Conservation (phyloP, 1,140 invertebrate genomes). For the Helicoverpa armigera region DNA sequence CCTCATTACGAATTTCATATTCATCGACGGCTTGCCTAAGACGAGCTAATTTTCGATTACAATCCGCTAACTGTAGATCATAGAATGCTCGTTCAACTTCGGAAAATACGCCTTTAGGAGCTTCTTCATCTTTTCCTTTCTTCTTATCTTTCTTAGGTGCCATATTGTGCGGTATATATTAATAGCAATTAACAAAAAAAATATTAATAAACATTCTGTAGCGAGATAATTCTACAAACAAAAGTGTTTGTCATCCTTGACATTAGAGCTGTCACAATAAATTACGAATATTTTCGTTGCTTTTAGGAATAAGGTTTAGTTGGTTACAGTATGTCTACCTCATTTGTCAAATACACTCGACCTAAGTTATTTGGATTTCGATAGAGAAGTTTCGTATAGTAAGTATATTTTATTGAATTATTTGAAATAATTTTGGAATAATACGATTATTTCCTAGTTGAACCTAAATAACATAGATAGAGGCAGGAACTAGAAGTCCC, state of each 20-base stretch:
- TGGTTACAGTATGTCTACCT: too few species aligned
- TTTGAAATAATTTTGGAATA: too few species aligned
- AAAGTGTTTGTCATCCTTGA: not conserved
- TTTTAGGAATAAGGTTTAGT: too few species aligned
- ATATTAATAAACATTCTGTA: not conserved
- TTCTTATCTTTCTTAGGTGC: slow-evolving; percentile 83
- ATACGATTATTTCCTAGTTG: too few species aligned
- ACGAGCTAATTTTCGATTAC: slow-evolving; percentile 91
- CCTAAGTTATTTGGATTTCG: too few species aligned
- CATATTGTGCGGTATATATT: slow-evolving; percentile 68
- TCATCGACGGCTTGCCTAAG: slow-evolving; percentile 90
- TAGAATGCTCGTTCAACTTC: slow-evolving; percentile 91
- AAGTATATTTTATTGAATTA: too few species aligned
- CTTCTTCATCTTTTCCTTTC: slow-evolving; percentile 50
- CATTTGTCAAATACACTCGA: too few species aligned
- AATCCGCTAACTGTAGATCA: slow-evolving; percentile 93
- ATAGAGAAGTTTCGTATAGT: too few species aligned
- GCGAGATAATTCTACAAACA: not conserved
- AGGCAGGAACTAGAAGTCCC: too few species aligned
- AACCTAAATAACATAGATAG: too few species aligned
- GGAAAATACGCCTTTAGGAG: slow-evolving; percentile 79
- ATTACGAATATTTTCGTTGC: too few species aligned
- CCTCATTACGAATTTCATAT: slow-evolving; percentile 90
- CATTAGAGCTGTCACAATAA: not conserved
- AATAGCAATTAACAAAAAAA: not conserved